Evolutionary conservation across 1,140 invertebrate species (phyloP).

Genomic region (Campodea augens): DNA sequence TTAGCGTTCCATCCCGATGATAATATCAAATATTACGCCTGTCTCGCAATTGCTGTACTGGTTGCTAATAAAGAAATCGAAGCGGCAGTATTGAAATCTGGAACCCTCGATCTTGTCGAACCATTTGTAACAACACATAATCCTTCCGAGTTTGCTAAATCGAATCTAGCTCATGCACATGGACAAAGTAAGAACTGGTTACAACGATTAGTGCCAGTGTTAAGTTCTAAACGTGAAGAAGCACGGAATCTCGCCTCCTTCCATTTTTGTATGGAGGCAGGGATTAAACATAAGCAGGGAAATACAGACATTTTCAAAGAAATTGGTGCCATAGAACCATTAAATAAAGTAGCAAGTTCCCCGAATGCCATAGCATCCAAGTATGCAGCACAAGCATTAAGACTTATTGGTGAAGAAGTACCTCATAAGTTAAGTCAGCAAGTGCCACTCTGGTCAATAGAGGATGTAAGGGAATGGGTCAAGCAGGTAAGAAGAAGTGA

Average conservation of each 20-base stretch:
- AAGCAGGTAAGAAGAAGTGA: conserved; percentile 40
- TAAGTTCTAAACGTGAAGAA: conserved; percentile 87
- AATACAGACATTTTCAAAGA: conserved; percentile 85
- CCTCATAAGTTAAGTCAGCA: conserved; percentile 95
- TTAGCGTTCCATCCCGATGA: conserved; percentile 92
- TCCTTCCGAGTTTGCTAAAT: conserved; percentile 85
- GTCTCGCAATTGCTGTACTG: conserved; percentile 86
- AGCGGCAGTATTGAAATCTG: conserved; percentile 83
- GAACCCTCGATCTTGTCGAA: conserved; percentile 85
- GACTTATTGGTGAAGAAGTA: conserved; percentile 87
- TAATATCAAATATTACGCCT: conserved; percentile 95
- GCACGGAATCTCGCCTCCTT: conserved; percentile 92
- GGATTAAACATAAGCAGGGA: conserved; percentile 90
- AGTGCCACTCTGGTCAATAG: conserved; percentile 89
- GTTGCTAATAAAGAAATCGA: conserved; percentile 98
- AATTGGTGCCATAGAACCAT: conserved; percentile 84
- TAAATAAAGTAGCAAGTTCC: conserved; percentile 92
- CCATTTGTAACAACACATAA: conserved; percentile 87
- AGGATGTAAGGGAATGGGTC: conserved; percentile 95
- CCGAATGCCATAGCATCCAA: conserved; percentile 95
- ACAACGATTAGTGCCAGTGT: conserved; percentile 76
- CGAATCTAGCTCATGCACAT: conserved; percentile 77
- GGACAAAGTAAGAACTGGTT: conserved; percentile 95
- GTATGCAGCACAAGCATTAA: conserved; percentile 86
- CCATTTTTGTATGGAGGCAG: conserved; percentile 98